Evolutionary conservation across 1,140 invertebrate genomes (phyloP), one percentile per base, ranked within the genome.

Genomic region (Dinothrombium tinctorium): DNA sequence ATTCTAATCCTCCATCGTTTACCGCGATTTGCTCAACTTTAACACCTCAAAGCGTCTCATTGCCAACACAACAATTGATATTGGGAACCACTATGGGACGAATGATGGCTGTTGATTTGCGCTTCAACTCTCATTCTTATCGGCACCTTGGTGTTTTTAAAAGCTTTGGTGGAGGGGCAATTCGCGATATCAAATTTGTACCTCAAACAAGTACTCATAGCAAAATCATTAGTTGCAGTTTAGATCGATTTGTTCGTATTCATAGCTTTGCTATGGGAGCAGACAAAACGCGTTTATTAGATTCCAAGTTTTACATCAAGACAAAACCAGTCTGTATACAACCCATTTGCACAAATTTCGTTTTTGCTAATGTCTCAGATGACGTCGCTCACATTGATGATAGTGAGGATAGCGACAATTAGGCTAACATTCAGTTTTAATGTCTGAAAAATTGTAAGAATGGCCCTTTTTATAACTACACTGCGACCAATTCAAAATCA

Each of bases 301-400:
- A 44, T n/a, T 7, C 11, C 9, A 47, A 47, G n/a, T 37, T 40
- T n/a, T 48, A 45, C 29, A 20, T 47, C 1, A 42, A 44, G 32
- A 46, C 46, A 12, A 41, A 32, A 21, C 44, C 46, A 6, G 46
- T 44, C 17, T 48, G 46, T 47, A 15, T 48, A 15, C 33, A 47
- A 22, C 46, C 46, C 12, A 47, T 47, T 21, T 33, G 23, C 12
- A 21, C 22, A 2, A 24, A 17, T 11, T 19, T 38, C 14, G 12
- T 24, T 5, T 24, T 25, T 9, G 9, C 19, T n/a, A n/a, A 20
- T 11, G 14, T 20, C 8, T 32, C 29, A 5, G 29, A 32, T 12
- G 29, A 32, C 12, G 20, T 20, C 14, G n/a, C 9, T 23, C 9
- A 38, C 23, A 24, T 20, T 38, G 37, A 38, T 20, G 37, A 9